phyloP scores from a whole-genome alignment of 2,113 vertebrate genomes.

The Ifrita kowaldi region DNA sequence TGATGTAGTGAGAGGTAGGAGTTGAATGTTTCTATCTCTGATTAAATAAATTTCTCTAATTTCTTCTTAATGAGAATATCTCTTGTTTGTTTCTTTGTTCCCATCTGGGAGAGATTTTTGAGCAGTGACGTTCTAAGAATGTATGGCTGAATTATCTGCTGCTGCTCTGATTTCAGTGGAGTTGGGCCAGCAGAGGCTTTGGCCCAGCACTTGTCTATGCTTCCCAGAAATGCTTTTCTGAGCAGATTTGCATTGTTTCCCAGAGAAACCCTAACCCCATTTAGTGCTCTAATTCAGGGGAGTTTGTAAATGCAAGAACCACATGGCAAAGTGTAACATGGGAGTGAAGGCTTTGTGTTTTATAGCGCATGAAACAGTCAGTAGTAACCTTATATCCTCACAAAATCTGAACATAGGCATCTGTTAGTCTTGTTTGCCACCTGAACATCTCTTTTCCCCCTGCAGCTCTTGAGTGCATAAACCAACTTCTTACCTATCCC shows the following conservation, averaged over 20 bases:
- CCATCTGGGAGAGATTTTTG: conserved; percentile 5
- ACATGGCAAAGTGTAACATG: neutral
- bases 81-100: conserved; percentile 5
- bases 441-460: neutral
- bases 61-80: conserved; percentile 32
- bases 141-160: conserved; percentile 16
- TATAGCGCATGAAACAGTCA: neutral
- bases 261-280: neutral
- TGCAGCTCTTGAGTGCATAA: neutral
- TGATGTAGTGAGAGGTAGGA: neutral
- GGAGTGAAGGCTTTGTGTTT: neutral
- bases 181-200: conserved; percentile 5
- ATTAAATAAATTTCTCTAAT: neutral
- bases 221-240: conserved; percentile 45
- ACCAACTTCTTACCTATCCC: neutral
- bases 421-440: neutral
- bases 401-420: neutral
- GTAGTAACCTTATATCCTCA: neutral
- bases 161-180: conserved; percentile 13
- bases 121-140: conserved; percentile 30
- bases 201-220: neutral
- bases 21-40: neutral
- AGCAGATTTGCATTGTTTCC: neutral
- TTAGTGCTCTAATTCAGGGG: neutral
- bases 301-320: neutral